Evolutionary conservation across 2,888 invertebrate genomes (phyloP), one percentile per base, ranked within the genome.

Genomic region (Agriotes lineatus): DNA sequence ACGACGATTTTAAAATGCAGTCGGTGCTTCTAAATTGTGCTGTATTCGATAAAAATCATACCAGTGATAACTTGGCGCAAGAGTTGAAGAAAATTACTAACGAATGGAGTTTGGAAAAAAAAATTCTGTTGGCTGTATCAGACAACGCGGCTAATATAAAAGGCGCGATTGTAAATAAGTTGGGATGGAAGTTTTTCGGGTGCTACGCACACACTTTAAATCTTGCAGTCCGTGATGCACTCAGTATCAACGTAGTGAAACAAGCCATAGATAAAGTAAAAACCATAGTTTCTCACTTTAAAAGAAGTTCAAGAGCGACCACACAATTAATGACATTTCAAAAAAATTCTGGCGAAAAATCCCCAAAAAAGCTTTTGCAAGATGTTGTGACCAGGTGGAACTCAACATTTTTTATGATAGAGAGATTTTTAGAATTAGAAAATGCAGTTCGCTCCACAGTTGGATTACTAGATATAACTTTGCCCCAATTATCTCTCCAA

Each of bases 81-180:
- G 71, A 72, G 66, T 44, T 78, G 14, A 74, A 69, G 50, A 56
- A 66, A 67, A 69, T 76, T 7, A 62, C 74, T 14, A 42, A 10
- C n/a, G 75, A 79, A 50, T 80, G 76, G 76, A 57, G 70, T 5
- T 42, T 80, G 22, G 63, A 70, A 52, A 57, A 74, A 2, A 80
- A 79, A 75, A 70, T 81, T 66, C 12, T 76, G 9, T 22, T 79
- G n/a, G 71, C 73, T 3, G 72, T 80, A 22, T 75, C 75, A 5
- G 77, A 78, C 58, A 79, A 78, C 65, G 77, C 79, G n/a, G 68
- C 74, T 6, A 79, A 78, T 72, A 76, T 78, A 19, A 69, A 68
- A 61, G 75, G 74, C 30, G 75, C 77, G 16, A 71, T 76, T 12
- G 70, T 37, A 57, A 62, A 74, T 1, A 45, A 65, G 5, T 18